A percentile compares a stretch with the other conserved stretches of the same genome.
These are phyloP conservation scores for Macropodus opercularis DNA, from an alignment of 2,797 vertebrate genomes.

Conservation along the genomic window DNA sequence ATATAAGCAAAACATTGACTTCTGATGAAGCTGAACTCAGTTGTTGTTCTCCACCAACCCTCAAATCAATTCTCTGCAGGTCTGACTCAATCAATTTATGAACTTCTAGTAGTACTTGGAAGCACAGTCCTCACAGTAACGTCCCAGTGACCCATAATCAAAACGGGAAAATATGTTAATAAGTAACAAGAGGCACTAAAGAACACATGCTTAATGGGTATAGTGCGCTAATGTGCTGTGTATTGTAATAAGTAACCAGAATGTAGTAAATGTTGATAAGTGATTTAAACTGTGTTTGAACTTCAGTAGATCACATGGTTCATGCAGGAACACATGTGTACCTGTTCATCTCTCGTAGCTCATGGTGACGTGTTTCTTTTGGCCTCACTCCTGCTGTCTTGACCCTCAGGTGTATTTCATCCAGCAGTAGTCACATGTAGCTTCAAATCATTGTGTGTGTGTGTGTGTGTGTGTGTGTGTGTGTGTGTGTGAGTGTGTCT, in stretches of 20 bases:
- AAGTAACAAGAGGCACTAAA: slow-evolving; percentile 24
- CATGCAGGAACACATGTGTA: slow-evolving; percentile 27
- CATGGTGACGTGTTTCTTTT: slow-evolving; percentile 42
- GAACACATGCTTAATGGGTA: slow-evolving; percentile 27
- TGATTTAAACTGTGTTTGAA: slow-evolving; percentile 30
- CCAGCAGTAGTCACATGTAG: slow-evolving; percentile 36
- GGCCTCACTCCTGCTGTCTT: slow-evolving; percentile 41
- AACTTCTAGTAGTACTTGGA: neutral
- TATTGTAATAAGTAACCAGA: slow-evolving; percentile 36
- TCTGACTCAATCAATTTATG: neutral
- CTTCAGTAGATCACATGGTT: slow-evolving; percentile 23
- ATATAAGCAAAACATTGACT: neutral
- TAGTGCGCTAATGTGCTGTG: slow-evolving; percentile 9
- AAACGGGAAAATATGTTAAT: slow-evolving; percentile 34
- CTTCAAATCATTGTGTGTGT: slow-evolving; percentile 49
- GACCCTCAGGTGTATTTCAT: slow-evolving; percentile 63
- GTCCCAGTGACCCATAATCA: slow-evolving; percentile 5
- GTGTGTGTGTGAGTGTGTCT: slow-evolving; percentile 16
- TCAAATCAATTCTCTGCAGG: neutral
- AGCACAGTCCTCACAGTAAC: neutral
- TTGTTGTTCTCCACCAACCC: slow-evolving; percentile 16
- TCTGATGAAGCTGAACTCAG: neutral
- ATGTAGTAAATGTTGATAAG: slow-evolving; percentile 31
- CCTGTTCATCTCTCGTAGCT: slow-evolving; percentile 26
- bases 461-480: too few relatives aligned